These are phyloP conservation scores for Apaloderma vittatum DNA, from an alignment of 2,113 vertebrate species.

Conservation along the genomic window DNA sequence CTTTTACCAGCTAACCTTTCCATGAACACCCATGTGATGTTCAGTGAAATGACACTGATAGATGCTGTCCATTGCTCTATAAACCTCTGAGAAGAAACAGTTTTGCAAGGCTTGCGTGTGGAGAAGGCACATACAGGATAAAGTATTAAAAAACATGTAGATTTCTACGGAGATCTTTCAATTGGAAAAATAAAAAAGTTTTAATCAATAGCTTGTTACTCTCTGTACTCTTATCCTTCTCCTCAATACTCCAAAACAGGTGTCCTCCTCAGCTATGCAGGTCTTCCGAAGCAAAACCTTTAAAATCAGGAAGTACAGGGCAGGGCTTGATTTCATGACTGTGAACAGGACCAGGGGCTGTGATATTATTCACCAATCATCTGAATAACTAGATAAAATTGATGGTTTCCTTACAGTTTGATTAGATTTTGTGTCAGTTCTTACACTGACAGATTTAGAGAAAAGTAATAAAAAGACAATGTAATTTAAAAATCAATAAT, in stretches of 20 bases:
- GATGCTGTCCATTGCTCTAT: background rate
- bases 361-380: conserved; percentile 58
- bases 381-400: conserved; percentile 72
- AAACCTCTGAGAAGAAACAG: background rate
- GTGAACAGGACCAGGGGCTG: conserved; percentile 36
- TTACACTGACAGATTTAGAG: conserved; percentile 64
- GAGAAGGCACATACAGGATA: background rate
- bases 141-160: background rate
- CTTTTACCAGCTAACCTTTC: background rate
- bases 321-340: conserved; percentile 55
- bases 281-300: conserved; percentile 40
- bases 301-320: conserved; percentile 1
- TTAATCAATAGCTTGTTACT: background rate
- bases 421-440: conserved; percentile 75
- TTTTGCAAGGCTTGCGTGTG: accelerated
- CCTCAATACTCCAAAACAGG: background rate
- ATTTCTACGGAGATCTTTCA: background rate
- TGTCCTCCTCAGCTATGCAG: background rate
- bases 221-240: background rate
- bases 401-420: conserved; percentile 66
- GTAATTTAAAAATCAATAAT: conserved; percentile 77
- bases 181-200: background rate
- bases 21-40: accelerated
- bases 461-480: conserved; percentile 74
- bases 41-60: background rate